Evolutionary conservation across 2,797 vertebrate genomes (phyloP), one percentile per base, ranked within the genome.

Genomic region (Chrysocyon brachyurus): DNA sequence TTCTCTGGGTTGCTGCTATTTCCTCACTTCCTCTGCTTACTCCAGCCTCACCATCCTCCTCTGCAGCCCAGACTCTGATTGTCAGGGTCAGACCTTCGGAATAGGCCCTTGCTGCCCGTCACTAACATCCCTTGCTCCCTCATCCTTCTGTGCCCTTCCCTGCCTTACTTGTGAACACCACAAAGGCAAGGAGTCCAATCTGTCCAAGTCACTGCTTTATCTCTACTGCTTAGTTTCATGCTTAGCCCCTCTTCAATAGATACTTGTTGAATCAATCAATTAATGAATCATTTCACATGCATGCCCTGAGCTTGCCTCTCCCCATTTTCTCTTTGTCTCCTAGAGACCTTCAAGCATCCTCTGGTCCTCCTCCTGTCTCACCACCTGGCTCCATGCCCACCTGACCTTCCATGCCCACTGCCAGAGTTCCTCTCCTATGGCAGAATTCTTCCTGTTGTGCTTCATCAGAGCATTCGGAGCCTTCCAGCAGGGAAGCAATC

Each of bases 191-290:
- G 31, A 78, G 7, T 73, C 31, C 31, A 10, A 22, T 66, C 49
- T 96, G 19, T 88, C 87, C 52, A 52, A 89, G 49, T 96, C 70
- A 21, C 64, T 78, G 19, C 17, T 82, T 1, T 92, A 26, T 75
- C 72, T 94, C 66, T 81, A 54, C 52, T 36, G 54, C 22, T 82
- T 93, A 26, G n/a, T 72, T 49, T 87, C 56, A n/a, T 57, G 7
- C 85, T 93, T 95, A 89, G 40, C 94, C 93, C 75, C 22, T 49
- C 66, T 78, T 92, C 26, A 70, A 0, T 28, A 79, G 33, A 24
- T 87, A 85, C 28, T 46, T 78, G 31, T 11, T 96, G 72, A 95
- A 46, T 87, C 56, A 52, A 89, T 70, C 52, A 36, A 24, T 93
- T 63, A 52, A 0, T 78, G 87, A 88, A 73, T 72, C 40, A 57